A percentile compares a stretch with the other conserved stretches of the same genome.
These are phyloP conservation scores for Unio pictorum DNA, from an alignment of 2,888 invertebrate species.

Conservation along the genomic window DNA sequence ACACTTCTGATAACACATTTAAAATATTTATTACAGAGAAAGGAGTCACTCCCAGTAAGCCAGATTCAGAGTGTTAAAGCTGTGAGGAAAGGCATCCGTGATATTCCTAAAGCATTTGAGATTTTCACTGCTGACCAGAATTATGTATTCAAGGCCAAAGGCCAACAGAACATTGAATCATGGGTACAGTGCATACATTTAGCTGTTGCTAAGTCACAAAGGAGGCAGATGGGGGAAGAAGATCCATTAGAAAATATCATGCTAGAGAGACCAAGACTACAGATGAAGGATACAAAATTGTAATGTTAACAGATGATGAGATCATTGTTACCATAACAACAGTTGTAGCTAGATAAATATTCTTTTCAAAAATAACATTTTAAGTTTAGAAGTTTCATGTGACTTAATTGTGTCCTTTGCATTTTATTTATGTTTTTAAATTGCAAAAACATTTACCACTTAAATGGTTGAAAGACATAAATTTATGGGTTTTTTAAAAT, in stretches of 20 bases:
- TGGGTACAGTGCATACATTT: conserved; percentile 95
- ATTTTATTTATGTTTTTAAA: too few species aligned
- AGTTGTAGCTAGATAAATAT: too few species aligned
- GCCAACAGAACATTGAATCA: conserved; percentile 94
- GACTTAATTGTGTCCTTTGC: too few species aligned
- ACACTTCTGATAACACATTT: too few species aligned
- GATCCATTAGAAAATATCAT: conserved; percentile 29
- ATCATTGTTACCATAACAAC: too few species aligned
- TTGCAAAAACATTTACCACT: too few species aligned
- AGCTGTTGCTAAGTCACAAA: conserved; percentile 89
- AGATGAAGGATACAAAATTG: conserved; percentile 48
- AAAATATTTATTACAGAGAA: conserved; percentile 75
- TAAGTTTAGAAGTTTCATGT: too few species aligned
- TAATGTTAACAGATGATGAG: conserved; percentile 7
- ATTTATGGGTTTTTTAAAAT: too few species aligned
- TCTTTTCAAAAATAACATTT: too few species aligned
- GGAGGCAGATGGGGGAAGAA: conserved; percentile 21
- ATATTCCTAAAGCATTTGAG: conserved; percentile 96
- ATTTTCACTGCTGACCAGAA: conserved; percentile 90
- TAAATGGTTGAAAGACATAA: too few species aligned
- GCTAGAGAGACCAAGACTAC: conserved; percentile 36
- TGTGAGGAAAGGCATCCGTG: conserved; percentile 85
- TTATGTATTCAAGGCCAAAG: conserved; percentile 93
- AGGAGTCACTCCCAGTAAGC: conserved; percentile 87
- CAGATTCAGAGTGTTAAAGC: conserved; percentile 96